Percentiles rank a stretch among this genome's conserved stretches.
Evolutionary conservation across 2,888 invertebrate species (phyloP).

Genomic region (Dusona sp.): DNA sequence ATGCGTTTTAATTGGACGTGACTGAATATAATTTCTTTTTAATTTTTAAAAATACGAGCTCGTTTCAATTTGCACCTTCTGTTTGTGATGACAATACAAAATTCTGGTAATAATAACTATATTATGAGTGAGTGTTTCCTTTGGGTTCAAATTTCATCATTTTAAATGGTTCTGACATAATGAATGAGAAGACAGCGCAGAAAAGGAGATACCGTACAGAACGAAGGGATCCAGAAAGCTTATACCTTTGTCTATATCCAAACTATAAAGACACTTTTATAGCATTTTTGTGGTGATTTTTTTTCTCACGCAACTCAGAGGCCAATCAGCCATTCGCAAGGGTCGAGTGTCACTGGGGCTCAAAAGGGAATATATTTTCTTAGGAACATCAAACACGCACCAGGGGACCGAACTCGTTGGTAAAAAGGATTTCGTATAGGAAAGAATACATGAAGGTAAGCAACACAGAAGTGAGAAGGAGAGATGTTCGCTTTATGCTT

Average conservation of each 20-base stretch:
- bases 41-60: neutral
- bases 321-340: constrained; percentile 32
- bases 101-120: neutral
- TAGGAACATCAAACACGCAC: constrained; percentile 47
- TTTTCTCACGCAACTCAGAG: constrained; percentile 29
- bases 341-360: neutral
- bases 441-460: constrained; percentile 27
- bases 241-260: constrained; percentile 17
- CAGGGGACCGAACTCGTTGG: constrained; percentile 10
- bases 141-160: constrained; percentile 12
- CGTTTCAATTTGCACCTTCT: neutral
- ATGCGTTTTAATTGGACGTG: too few species aligned
- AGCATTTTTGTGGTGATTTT: constrained; percentile 28
- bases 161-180: neutral
- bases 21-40: neutral
- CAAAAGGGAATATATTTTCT: constrained; percentile 32
- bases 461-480: neutral
- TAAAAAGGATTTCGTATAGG: constrained; percentile 14
- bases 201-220: neutral
- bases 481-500: constrained; percentile 43
- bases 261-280: neutral
- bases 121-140: constrained; percentile 16
- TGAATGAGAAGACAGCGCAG: neutral
- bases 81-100: neutral
- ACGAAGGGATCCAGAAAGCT: neutral